A percentile compares a stretch with the other conserved stretches of the same genome.
Conservation (phyloP, 2,888 invertebrate genomes). For the Lottia gigantea region DNA sequence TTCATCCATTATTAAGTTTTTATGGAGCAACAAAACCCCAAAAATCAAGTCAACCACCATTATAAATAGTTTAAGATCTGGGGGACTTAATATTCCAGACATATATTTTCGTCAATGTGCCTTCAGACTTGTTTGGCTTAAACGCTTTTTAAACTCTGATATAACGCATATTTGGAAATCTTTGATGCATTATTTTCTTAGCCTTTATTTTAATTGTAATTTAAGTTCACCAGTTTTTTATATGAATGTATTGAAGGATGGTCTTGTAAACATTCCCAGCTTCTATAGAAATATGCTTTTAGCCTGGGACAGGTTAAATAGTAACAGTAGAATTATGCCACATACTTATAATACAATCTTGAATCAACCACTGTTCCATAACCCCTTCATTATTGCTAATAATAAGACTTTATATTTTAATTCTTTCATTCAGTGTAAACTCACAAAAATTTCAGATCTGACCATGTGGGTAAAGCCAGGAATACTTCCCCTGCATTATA, state of each 20-base stretch:
- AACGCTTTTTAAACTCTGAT: not conserved
- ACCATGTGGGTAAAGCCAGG: not conserved
- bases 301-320: not conserved
- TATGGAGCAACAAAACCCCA: not conserved
- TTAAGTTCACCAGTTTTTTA: not conserved
- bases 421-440: not conserved
- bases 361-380: not conserved
- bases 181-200: not conserved
- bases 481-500: not conserved
- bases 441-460: not conserved
- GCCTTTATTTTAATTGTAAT: not conserved
- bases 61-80: not conserved
- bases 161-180: not conserved
- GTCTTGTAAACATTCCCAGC: not conserved
- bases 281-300: not conserved
- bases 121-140: not conserved
- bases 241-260: not conserved
- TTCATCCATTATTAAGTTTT: not conserved
- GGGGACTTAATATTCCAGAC: not conserved
- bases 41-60: not conserved
- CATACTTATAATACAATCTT: not conserved
- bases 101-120: not conserved
- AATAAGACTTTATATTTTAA: not conserved
- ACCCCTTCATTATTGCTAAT: not conserved
- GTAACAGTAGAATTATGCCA: not conserved